These are phyloP conservation scores for Actinemys pallida DNA, from an alignment of 2,113 vertebrate species.

Conservation along the genomic window DNA sequence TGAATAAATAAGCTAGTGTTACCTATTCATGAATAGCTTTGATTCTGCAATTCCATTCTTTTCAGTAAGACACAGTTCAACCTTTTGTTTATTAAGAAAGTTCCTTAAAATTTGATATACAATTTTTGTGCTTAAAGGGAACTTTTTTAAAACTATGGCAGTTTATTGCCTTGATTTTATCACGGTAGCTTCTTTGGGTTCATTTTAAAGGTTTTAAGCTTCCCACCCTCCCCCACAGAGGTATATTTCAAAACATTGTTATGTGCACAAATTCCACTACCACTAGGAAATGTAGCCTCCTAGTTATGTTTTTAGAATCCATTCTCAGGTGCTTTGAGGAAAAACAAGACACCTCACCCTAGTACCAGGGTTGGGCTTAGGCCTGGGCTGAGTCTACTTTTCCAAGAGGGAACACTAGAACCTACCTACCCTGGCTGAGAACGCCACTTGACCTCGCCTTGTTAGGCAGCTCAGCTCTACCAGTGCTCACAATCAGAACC, in stretches of 20 bases:
- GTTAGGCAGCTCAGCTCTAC: neutral
- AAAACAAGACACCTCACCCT: neutral
- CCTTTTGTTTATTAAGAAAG: constrained; percentile 46
- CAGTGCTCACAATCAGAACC: neutral
- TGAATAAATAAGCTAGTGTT: constrained; percentile 63
- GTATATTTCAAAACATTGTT: neutral
- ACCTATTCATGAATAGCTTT: constrained; percentile 21
- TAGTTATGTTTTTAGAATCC: neutral
- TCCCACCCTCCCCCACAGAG: constrained; percentile 5
- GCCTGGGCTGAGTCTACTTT: neutral
- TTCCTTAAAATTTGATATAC: constrained; percentile 1
- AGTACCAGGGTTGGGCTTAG: neutral
- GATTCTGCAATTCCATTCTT: constrained; percentile 26
- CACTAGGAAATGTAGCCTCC: neutral
- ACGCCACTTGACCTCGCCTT: neutral
- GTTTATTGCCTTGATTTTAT: neutral
- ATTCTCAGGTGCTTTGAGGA: neutral
- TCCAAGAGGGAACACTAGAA: neutral
- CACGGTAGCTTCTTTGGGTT: neutral
- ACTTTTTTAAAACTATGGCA: neutral
- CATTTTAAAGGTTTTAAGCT: constrained; percentile 20
- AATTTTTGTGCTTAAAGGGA: neutral
- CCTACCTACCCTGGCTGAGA: neutral
- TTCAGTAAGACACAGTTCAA: constrained; percentile 31
- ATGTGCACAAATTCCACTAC: neutral